Base-by-base conservation (phyloP, 1,140 invertebrate species). In the Anastrepha ludens region DNA sequence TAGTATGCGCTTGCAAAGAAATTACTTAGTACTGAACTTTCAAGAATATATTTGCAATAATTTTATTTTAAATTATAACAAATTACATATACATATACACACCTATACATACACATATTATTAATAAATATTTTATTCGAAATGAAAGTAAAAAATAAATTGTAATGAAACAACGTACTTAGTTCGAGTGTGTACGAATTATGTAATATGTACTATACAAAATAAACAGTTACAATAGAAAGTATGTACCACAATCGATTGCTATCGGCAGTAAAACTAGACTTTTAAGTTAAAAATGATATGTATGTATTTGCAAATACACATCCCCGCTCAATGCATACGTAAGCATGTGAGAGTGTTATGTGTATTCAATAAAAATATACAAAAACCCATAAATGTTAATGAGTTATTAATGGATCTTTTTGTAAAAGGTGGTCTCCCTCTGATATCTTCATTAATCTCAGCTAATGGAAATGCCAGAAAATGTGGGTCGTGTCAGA, bases 211-310 rank as follows among this genome's bases (percentile, higher is more conserved):
- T 78, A n/a, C 17, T 20, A 50, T 62, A 62, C 60, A 81, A 81
- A n/a, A 55, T 55, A 55, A 81, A 81, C 3, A 62, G 8, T 55
- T 81, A n/a, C 44, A 81, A 81, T 55, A 81, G 47, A 67, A 55
- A 58, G n/a, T 81, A 81, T 20, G 44, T 81, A 81, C 74, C 74
- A 81, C 47, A 81, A 55, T 47, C 74, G 47, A 81, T 81, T 81
- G 74, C 74, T 55, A 81, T 81, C 74, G n/a, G 74, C 74, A 74
- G 44, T 81, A 81, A 81, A 81, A 81, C 44, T 74, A 74, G 39
- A 74, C n/a, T 74, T 74, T 50, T 81, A 81, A 81, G 74, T 20
- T 13, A 20, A 55, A 55, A 81, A 81, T 20, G 17, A 55, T n/a
- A 50, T 81, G 74, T 81, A 55, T 81, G 47, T 55, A 78, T 20